Evolutionary conservation across 2,113 vertebrate species (phyloP), one percentile per base, ranked within the genome.

Genomic region (Lontra canadensis): DNA sequence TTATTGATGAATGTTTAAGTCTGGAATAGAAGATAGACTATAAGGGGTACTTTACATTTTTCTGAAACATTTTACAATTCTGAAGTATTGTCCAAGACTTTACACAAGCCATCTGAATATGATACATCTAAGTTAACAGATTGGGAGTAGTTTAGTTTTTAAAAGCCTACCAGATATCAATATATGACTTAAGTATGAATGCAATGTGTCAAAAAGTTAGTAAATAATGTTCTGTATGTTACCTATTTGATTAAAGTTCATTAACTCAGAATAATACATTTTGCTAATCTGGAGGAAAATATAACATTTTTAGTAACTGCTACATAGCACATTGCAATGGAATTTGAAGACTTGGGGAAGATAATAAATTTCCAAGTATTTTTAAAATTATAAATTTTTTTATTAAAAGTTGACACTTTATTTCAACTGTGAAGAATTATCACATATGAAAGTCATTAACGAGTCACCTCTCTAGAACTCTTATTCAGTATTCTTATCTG

Each of bases 311-410:
- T 42, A 81, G 74, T 76, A 88, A 91, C 29, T 59, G 11, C 39
- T 91, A 47, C 23, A 71, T 84, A n/a, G 61, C 10, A 63, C 69
- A 49, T 23, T 69, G n/a, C 84, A 74, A 13, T 79, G 1, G 20
- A 74, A 49, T 36, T 88, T 31, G 11, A 86, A 94, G 44, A 71
- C 71, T 57, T 63, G 55, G 20, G 34, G 26, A 80, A 47, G 52
- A 57, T 71, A 76, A 44, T 10, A 85, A 57, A 63, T 79, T 94
- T 95, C 80, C n/a, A 93, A 93, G 74, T 84, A 61, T 78, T 82
- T 96, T 93, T 87, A 92, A 82, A 31, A 69, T 78, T 25, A 39
- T 71, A 81, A 78, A 55, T 1, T 25, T 88, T 90, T 88, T 90
- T 88, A 84, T 67, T 94, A 87, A 95, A 86, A 36, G 59, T 71